Conservation (phyloP, 2,888 invertebrate species). For the Pharmacophagus antenor region DNA sequence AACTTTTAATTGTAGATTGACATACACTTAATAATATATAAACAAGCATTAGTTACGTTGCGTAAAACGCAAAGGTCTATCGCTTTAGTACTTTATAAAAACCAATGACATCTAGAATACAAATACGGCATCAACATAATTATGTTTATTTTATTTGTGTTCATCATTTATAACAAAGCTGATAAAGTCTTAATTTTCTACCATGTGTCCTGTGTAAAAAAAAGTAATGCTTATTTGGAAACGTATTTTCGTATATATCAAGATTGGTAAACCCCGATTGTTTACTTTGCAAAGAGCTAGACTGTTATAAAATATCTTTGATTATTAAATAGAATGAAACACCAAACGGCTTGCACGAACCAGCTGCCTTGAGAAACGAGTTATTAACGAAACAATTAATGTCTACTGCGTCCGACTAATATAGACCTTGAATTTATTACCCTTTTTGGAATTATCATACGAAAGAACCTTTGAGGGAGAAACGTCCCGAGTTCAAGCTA, state of each 20-base stretch:
- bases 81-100: background rate
- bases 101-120: background rate
- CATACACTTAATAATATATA: no score
- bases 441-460: conserved; percentile 35
- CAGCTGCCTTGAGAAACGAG: conserved; percentile 75
- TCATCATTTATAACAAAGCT: conserved; percentile 8
- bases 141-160: conserved; percentile 13
- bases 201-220: conserved; percentile 29
- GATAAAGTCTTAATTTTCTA: conserved; percentile 33
- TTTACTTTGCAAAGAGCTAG: conserved; percentile 68
- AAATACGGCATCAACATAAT: background rate
- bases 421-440: conserved; percentile 48
- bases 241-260: conserved; percentile 67
- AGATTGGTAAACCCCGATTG: conserved; percentile 63
- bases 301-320: conserved; percentile 78
- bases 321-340: conserved; percentile 78
- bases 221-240: conserved; percentile 53
- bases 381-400: conserved; percentile 77
- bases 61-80: no score
- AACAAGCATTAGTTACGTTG: no score
- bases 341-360: conserved; percentile 69
- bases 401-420: conserved; percentile 51
- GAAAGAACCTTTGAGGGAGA: conserved; percentile 34
- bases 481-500: conserved; percentile 44
- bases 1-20: background rate